Conservation (phyloP, 1,140 invertebrate species). For the Pogonomyrmex californicus region DNA sequence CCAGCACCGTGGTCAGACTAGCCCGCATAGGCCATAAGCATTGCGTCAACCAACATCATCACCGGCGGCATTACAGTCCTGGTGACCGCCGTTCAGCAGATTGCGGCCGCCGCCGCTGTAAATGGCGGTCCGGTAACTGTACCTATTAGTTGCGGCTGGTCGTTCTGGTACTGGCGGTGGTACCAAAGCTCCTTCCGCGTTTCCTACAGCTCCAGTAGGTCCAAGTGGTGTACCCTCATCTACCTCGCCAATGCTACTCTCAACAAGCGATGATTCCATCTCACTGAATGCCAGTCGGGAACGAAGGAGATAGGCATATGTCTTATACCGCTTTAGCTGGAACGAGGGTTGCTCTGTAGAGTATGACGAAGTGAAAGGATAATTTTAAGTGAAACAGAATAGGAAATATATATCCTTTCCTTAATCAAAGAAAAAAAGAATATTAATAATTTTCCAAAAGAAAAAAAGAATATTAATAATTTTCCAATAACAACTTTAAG, state of each 20-base stretch:
- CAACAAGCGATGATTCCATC: constrained; percentile 89
- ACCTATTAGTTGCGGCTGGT: constrained; percentile 91
- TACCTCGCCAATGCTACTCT: constrained; percentile 92
- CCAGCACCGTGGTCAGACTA: constrained; percentile 80
- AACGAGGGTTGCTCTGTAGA: constrained; percentile 68
- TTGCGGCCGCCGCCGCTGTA: constrained; percentile 87
- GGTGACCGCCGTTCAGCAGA: constrained; percentile 85
- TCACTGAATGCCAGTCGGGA: constrained; percentile 90
- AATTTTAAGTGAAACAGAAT: constrained; percentile 27
- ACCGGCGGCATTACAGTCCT: constrained; percentile 83
- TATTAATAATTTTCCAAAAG: not conserved
- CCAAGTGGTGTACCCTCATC: constrained; percentile 88
- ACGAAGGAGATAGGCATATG: constrained; percentile 93
- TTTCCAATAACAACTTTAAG: not conserved
- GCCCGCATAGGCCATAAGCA: constrained; percentile 93
- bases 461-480: not conserved
- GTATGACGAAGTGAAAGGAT: constrained; percentile 37
- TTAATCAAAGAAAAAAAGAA: constrained; percentile 10
- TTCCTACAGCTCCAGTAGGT: constrained; percentile 79
- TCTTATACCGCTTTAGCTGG: constrained; percentile 96
- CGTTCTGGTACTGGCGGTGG: constrained; percentile 87
- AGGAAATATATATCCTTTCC: constrained; percentile 30
- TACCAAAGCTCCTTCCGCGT: constrained; percentile 83
- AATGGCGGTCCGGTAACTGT: constrained; percentile 93
- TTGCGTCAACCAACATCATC: constrained; percentile 92